Evolutionary conservation across 30 jellyfish, hydroid and myxozoan genomes (phyloP), one percentile per base, ranked within the genome.

Genomic region (Cassiopea andromeda): DNA sequence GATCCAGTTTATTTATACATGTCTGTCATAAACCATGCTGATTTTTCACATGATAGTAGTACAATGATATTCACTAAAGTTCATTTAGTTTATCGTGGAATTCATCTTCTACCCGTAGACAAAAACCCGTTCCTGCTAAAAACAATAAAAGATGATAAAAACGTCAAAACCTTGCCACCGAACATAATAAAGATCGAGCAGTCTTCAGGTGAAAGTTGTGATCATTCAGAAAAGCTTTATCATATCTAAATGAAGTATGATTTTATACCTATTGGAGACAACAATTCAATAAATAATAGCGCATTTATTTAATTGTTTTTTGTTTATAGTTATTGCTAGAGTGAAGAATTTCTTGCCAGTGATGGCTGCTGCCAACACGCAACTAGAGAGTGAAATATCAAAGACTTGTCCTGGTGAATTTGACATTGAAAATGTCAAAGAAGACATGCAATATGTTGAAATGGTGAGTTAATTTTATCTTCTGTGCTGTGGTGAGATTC

Each of bases 261-360:
- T 27, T 27, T 27, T 27, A 27, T 27, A 27, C 38, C 38, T 27
- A 27, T 27, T 27, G 38, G 38, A 27, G 38, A 27, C 38, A 27
- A 27, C 38, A 27, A 27, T 27, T 27, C 38, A 27, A 27, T 27
- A 54, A 10, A 6, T 6, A 3, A 1, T n/a, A 64, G 45, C 38
- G 76, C 72, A n/a, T 54, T 10, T 54, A 10, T 54, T 10, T 3
- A 58, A 59, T 44, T 60, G 1, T 17, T 69, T 47, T 38, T 43
- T 54, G 57, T 3, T 44, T 75, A n/a, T 58, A 87, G 94, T 87
- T 13, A 54, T 87, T 61, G 16, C 57, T 57, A 72, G 85, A 50
- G 94, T 73, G 48, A 77, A 78, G 47, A 77, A 78, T 57, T 87
- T 87, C 58, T 50, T 87, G 2, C 94, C 94, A 19, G 10, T 87